Conservation (phyloP, 2,113 vertebrate species). For the Hydropotes inermis region DNA sequence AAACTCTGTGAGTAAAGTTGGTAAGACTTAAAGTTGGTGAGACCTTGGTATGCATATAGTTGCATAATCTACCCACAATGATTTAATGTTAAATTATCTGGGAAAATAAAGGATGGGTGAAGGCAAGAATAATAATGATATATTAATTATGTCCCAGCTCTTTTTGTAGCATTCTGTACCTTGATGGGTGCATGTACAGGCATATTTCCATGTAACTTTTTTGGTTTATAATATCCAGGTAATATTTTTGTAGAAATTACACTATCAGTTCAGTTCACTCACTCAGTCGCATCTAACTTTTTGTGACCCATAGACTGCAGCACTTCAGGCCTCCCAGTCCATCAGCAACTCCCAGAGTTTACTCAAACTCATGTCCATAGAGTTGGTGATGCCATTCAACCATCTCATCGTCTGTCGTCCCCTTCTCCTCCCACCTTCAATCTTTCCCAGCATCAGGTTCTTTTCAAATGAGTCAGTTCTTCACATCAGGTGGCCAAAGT, state of each 20-base stretch:
- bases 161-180: not conserved
- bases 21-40: not conserved
- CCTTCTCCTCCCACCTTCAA: not conserved
- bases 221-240: not conserved
- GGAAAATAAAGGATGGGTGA: not conserved
- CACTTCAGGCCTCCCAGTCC: not conserved
- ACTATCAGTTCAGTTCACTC: not conserved
- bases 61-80: not conserved
- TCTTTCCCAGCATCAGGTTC: not conserved
- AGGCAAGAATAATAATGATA: not conserved
- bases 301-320: not conserved
- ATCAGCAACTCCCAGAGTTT: not conserved
- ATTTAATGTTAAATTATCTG: not conserved
- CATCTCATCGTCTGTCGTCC: not conserved
- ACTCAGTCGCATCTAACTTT: fast-evolving
- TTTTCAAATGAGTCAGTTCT: not conserved
- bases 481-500: not conserved
- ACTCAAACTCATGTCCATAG: not conserved
- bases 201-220: not conserved
- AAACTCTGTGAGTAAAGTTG: not conserved
- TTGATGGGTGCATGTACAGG: not conserved
- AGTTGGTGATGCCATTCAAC: not conserved
- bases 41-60: not conserved
- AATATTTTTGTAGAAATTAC: not conserved
- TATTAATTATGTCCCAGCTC: not conserved